phyloP scores from a whole-genome alignment of 2,888 invertebrate genomes.

The Eupeodes latifasciatus region DNA sequence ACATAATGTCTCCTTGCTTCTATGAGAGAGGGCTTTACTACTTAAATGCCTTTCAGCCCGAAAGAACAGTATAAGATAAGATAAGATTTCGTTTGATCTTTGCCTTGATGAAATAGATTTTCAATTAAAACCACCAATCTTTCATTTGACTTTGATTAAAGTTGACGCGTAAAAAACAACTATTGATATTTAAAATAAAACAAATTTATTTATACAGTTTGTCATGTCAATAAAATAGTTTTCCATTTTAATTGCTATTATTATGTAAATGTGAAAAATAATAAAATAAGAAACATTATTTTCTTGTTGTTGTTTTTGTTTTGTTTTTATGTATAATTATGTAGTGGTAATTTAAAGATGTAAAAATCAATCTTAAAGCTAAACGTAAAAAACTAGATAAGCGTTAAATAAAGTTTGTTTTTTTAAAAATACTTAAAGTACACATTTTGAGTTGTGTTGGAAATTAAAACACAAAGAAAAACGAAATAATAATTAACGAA shows the following conservation, averaged over 20 bases:
- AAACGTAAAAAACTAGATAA: constrained; percentile 73
- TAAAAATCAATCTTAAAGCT: constrained; percentile 70
- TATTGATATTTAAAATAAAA: constrained; percentile 13
- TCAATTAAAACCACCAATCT: too few relatives aligned
- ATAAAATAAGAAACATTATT: constrained; percentile 50
- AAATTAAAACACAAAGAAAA: constrained; percentile 57
- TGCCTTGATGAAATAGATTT: too few relatives aligned
- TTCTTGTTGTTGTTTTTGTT: constrained; percentile 5
- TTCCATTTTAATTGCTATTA: constrained; percentile 68
- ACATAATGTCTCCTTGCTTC: too few relatives aligned
- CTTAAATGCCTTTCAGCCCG: too few relatives aligned
- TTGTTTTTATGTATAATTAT: not conserved
- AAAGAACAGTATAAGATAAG: too few relatives aligned
- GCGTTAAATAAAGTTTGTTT: constrained; percentile 67
- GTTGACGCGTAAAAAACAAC: not conserved
- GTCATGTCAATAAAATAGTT: constrained; percentile 71
- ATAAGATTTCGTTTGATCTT: too few relatives aligned
- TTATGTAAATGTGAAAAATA: constrained; percentile 53
- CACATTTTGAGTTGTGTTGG: constrained; percentile 68
- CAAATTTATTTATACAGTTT: constrained; percentile 61
- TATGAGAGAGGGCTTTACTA: too few relatives aligned
- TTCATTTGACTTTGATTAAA: too few relatives aligned
- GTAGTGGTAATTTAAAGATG: constrained; percentile 44
- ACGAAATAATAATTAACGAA: constrained; percentile 23
- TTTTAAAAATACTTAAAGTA: constrained; percentile 74